Base-by-base conservation (phyloP, 1,140 invertebrate species). In the Maniola jurtina region DNA sequence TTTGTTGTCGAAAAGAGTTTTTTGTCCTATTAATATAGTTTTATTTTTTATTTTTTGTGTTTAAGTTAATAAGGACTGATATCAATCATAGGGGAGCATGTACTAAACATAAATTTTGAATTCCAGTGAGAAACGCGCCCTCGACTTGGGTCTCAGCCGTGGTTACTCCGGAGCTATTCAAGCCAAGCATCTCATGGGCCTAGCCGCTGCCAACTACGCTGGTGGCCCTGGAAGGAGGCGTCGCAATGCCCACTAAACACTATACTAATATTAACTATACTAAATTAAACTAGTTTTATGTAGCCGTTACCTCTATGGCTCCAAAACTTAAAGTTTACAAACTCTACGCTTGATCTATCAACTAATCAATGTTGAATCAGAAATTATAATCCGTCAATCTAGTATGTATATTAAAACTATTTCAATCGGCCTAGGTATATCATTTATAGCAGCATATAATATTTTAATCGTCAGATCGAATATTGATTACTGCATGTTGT, bases 121-220 rank as follows among this genome's bases (percentile, higher is more conserved):
- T 55, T 55, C 13, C 52, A 97, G 95, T 82, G 93, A 93, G 48
- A 97, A 97, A 88, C 94, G 96, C 2, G 95, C 95, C 42, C 88
- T 96, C 52, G 96, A 96, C 81, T 91, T 97, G 72, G 97, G 97
- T 11, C 89, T 98, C 50, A 95, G 93, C 66, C 95, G 97, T 38
- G 96, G 96, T 5, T 97, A 96, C 86, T 97, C 96, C 45, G 97
- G 96, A 0, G 95, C 96, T 33, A 94, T 97, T 77, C 95, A 97
- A 50, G 96, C 96, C 75, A 97, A 97, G 87, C 96, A 97, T 84
- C 92, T 97, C 73, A 96, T 98, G 95, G 97, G 96, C 1, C 83
- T 97, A 48, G 95, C 96, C 50, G 95, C 96, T 1, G 96, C 96
- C 70, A 96, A 96, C 87, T 97, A 94, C 87, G 95, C 96, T n/a